phyloP scores from a whole-genome alignment of 2,797 vertebrate genomes.

The Amazonetta brasiliensis region DNA sequence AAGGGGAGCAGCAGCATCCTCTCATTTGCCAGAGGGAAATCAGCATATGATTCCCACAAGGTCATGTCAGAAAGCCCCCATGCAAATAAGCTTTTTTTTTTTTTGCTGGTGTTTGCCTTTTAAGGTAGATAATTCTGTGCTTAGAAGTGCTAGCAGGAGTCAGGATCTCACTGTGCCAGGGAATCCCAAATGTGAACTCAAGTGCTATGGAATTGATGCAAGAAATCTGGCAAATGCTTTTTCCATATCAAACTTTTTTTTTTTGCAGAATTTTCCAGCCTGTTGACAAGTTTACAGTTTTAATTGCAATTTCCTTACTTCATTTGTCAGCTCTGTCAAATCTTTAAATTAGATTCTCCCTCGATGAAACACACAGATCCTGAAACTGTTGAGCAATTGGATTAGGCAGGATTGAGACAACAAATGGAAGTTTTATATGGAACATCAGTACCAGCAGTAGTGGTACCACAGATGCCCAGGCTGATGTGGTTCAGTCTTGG shows the following conservation, averaged over 20 bases:
- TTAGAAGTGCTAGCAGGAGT: neutral
- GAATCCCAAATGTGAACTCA: neutral
- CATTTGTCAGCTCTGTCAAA: neutral
- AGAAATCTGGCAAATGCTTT: neutral
- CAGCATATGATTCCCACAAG: neutral
- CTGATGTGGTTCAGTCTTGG: neutral
- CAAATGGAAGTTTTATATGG: neutral
- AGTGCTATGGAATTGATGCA: neutral
- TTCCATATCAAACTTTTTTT: neutral
- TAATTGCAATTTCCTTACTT: neutral
- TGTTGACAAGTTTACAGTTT: conserved; percentile 3
- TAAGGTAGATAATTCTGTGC: neutral
- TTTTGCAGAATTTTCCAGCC: neutral
- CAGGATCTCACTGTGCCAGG: neutral
- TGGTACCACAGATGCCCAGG: neutral
- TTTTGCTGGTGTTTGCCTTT: neutral
- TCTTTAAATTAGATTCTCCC: conserved; percentile 11
- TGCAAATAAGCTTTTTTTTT: neutral
- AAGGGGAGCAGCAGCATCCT: neutral
- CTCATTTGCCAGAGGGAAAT: neutral
- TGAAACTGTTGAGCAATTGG: neutral
- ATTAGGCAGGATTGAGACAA: neutral
- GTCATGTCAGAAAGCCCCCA: neutral
- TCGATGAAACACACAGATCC: conserved; percentile 15
- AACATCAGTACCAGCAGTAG: neutral